Base-by-base conservation (phyloP, 2,113 vertebrate genomes). In the Antechinus flavipes region DNA sequence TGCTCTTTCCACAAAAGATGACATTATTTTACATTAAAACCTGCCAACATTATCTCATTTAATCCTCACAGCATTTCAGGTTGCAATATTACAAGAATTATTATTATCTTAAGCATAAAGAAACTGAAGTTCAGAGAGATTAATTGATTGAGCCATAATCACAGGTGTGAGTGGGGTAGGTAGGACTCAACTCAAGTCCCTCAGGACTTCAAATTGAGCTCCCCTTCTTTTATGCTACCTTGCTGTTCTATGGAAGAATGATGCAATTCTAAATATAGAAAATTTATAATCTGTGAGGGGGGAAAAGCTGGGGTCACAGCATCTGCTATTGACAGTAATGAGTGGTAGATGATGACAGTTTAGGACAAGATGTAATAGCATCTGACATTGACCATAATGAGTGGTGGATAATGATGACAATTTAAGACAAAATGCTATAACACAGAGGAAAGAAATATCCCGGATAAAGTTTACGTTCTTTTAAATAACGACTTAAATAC, bases 241-340 rank as follows among this genome's bases (percentile, higher is more conserved):
- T 76, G 89, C 35, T 76, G 35, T 16, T 19, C 14, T n/a, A n/a
- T 76, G 30, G 61, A 76, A 76, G 35, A 76, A 76, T 19, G 35
- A n/a, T n/a, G 68, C 61, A 90, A 92, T 89, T 76, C n/a, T 90
- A 91, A 94, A 95, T 35, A 56, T 89, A 14, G 91, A 92, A 30
- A 76, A 61, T 95, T 94, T 96, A 1, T 91, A 12, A 84, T 61
- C 46, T 90, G 52, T 22, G 55, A 92, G 56, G 93, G 93, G 89
- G 94, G 46, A 97, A 24, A 94, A 97, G 96, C 94, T 97, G 97
- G 22, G 52, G 47, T 46, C 52, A 30, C n/a, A 95, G 93, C 93
- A 91, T 93, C 84, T 96, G 96, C 96, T 7, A 12, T 23, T 46
- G 55, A 56, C 56, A 58, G 90, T 94, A 94, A 94, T 90, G 92